Evolutionary conservation across 1,140 invertebrate genomes (phyloP).

Genomic region (Drosophila sucinea): DNA sequence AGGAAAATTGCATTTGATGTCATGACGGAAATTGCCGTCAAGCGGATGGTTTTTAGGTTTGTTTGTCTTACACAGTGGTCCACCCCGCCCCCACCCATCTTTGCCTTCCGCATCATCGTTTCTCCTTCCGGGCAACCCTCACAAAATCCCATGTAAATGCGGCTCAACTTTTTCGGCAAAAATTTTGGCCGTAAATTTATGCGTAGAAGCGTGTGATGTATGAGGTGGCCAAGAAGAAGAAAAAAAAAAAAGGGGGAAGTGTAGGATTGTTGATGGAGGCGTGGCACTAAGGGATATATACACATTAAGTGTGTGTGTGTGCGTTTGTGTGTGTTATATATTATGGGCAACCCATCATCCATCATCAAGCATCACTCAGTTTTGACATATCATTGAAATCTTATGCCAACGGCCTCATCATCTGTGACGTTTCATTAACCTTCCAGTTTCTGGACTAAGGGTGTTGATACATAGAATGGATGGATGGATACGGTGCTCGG

Average conservation of each 20-base stretch:
- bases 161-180: conserved; percentile 61
- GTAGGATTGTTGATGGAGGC: not conserved
- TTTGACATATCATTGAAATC: conserved; percentile 81
- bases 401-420: conserved; percentile 69
- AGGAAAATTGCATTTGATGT: conserved; percentile 78
- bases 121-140: conserved; percentile 3
- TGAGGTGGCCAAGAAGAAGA: conserved; percentile 21
- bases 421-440: conserved; percentile 81
- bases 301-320: not conserved
- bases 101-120: conserved; percentile 13
- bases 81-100: not conserved
- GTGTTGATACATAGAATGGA: conserved; percentile 1
- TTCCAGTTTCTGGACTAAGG: conserved; percentile 1
- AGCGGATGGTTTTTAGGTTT: conserved; percentile 58
- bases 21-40: conserved; percentile 69
- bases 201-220: conserved; percentile 72
- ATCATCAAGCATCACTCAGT: conserved; percentile 78
- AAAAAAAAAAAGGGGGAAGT: conserved; percentile 14
- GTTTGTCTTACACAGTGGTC: conserved; percentile 55
- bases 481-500: conserved; percentile 37
- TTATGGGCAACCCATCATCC: conserved; percentile 68
- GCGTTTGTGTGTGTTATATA: conserved; percentile 48
- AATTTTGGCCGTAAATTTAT: conserved; percentile 67
- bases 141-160: conserved; percentile 74
- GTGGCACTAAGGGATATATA: not conserved